Evolutionary conservation across 2,888 invertebrate genomes (phyloP), one percentile per base, ranked within the genome.

Genomic region (Coronaproctus castanopsis): DNA sequence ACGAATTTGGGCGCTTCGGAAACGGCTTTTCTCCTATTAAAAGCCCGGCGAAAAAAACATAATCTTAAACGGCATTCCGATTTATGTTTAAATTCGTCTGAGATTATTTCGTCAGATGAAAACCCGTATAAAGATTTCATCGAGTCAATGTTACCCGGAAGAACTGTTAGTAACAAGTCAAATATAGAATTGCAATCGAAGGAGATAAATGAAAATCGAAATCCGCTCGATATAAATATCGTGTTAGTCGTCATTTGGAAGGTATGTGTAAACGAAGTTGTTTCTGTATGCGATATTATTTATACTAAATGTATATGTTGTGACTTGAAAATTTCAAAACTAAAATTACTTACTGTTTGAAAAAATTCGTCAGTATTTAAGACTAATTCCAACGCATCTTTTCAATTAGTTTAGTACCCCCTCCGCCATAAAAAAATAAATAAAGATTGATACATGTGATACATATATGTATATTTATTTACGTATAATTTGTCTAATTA

Each of bases 181-280:
- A 55, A 23, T 20, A 48, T 56, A 8, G 24, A 10, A 57, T 21
- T 50, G 49, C 21, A 57, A 10, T 21, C 23, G 1, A 51, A 51
- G 24, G 23, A 50, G 23, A 14, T 5, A 36, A 36, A 36, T 36
- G 8, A 5, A 14, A 36, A 36, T 36, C 5, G 36, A 5, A 5
- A 14, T 5, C 36, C 36, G 14, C 14, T 36, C 8, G 8, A 14
- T 21, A 55, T 59, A n/a, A 59, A 59, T 52, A 55, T 55, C 1
- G 18, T 59, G 10, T 24, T 59, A 24, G 52, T 56, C 36, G 51
- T 59, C 22, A 52, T 52, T 22, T 59, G 59, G 59, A 59, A 59
- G 56, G 59, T 59, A 54, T 24, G n/a, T 24, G 14, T n/a, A n/a
- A 51, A 1, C n/a, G 24, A 24, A 10, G n/a, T 55, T 24, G 3